Evolutionary conservation across 2,797 vertebrate species (phyloP).

Genomic region (Silurus aristotelis): DNA sequence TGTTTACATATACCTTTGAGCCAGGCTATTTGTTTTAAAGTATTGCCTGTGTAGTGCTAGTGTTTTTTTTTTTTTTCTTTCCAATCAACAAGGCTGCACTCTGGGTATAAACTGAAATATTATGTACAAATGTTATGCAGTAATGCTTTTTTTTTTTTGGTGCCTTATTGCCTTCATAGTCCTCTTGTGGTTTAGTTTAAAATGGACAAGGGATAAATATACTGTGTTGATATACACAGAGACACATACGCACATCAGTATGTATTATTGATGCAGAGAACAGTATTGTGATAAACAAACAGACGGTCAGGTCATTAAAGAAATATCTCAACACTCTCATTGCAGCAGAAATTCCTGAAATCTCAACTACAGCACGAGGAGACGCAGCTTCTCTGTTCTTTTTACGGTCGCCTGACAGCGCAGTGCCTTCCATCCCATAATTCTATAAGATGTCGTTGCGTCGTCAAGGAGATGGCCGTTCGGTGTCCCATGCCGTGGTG

Average conservation of each 20-base stretch:
- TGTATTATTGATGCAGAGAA: not conserved
- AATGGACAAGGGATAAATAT: too few relatives aligned
- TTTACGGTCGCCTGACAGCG: conserved; percentile 11
- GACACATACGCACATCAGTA: too few relatives aligned
- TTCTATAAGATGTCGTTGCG: conserved; percentile 36
- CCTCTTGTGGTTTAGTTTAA: not conserved
- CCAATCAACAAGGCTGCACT: not conserved
- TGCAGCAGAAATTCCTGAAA: not conserved
- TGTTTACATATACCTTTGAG: not conserved
- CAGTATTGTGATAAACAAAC: not conserved
- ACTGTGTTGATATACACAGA: too few relatives aligned
- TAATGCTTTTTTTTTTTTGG: not conserved
- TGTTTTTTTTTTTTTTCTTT: too few relatives aligned
- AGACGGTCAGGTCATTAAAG: not conserved
- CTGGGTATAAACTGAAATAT: not conserved
- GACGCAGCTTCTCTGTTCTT: not conserved
- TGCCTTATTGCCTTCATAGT: not conserved
- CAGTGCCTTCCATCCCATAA: conserved; percentile 39
- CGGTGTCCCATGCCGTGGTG: conserved; percentile 28
- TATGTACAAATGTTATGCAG: not conserved
- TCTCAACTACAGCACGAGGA: not conserved
- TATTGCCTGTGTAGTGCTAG: not conserved
- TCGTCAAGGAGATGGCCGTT: conserved; percentile 32
- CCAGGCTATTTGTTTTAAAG: not conserved
- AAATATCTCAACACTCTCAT: not conserved